phyloP scores from a whole-genome alignment of 2,113 vertebrate genomes.

The Zapus hudsonius region DNA sequence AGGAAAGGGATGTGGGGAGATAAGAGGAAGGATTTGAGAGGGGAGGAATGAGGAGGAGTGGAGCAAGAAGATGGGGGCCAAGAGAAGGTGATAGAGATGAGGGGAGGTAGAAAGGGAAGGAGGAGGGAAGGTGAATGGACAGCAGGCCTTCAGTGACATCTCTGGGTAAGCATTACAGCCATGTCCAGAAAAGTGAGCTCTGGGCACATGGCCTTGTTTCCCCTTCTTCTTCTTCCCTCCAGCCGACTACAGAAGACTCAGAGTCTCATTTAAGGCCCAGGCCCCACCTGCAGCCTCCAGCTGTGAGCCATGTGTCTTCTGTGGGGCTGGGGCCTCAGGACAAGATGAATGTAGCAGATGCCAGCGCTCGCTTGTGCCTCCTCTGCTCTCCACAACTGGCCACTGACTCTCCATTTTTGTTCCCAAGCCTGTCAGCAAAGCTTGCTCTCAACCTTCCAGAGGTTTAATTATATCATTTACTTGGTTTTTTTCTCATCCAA shows the following conservation, averaged over 20 bases:
- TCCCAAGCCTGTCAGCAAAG: background rate
- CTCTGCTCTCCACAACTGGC: background rate
- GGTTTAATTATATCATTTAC: background rate
- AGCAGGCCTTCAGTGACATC: background rate
- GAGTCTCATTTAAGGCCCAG: constrained; percentile 52
- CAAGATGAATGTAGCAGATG: constrained; percentile 62
- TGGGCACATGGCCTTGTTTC: background rate
- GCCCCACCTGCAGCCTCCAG: background rate
- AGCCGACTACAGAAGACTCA: constrained; percentile 65
- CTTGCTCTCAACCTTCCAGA: background rate
- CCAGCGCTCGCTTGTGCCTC: too few relatives aligned
- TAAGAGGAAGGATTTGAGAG: background rate
- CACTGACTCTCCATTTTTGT: background rate
- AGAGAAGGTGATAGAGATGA: background rate
- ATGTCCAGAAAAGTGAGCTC: background rate
- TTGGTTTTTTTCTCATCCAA: background rate
- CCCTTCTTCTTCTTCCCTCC: background rate
- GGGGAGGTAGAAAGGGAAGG: background rate
- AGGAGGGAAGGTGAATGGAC: background rate
- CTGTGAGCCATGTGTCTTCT: background rate
- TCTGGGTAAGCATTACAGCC: background rate
- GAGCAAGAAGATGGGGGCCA: rapidly evolving
- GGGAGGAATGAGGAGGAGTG: background rate
- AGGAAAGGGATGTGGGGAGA: too few relatives aligned
- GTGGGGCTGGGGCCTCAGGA: background rate